phyloP scores from a whole-genome alignment of 2,113 vertebrate genomes.

The Melospiza melodia region DNA sequence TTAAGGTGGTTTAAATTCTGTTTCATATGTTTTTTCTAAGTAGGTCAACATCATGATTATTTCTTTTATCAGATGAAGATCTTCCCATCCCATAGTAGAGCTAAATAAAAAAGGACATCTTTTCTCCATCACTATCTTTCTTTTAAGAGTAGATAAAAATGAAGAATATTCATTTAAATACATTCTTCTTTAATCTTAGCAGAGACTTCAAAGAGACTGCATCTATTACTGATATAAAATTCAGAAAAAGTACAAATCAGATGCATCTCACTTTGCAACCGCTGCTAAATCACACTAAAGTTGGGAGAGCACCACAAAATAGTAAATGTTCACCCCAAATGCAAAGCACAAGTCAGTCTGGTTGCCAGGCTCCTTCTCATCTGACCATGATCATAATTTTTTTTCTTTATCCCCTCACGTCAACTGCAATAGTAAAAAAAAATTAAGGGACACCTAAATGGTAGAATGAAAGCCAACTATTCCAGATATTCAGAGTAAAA shows the following conservation, averaged over 20 bases:
- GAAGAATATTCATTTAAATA: neutral
- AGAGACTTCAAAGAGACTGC: neutral
- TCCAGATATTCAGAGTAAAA: neutral
- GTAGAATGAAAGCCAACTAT: neutral
- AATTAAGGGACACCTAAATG: neutral
- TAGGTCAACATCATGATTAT: neutral
- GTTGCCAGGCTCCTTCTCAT: neutral
- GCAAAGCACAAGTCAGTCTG: neutral
- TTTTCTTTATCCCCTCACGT: neutral
- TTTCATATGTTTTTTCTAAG: neutral
- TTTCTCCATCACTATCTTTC: neutral
- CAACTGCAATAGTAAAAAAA: neutral
- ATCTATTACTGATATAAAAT: neutral
- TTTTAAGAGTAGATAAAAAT: neutral
- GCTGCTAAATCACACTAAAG: neutral
- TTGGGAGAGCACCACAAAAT: neutral
- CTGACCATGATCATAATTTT: neutral
- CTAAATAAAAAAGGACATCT: neutral
- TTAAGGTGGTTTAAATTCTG: neutral
- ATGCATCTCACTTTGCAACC: neutral
- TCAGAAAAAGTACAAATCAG: neutral
- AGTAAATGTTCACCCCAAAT: neutral
- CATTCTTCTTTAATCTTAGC: neutral
- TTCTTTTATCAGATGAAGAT: neutral
- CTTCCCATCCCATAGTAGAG: neutral